phyloP scores from a whole-genome alignment of 2,113 vertebrate genomes.

The Gambusia affinis region DNA sequence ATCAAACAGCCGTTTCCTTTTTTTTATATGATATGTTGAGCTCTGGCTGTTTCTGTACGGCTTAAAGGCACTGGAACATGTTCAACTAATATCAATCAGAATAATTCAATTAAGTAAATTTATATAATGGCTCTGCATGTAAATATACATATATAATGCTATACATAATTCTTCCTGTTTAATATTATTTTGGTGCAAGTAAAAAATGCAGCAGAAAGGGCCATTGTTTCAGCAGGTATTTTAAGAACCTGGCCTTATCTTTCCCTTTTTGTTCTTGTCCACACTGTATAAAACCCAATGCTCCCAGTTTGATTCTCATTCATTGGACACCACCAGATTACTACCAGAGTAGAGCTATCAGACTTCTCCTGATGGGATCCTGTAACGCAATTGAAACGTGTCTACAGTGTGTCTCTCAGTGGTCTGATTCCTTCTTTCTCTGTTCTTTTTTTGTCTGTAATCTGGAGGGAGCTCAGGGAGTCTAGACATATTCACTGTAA shows the following conservation, averaged over 20 bases:
- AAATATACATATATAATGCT: background rate
- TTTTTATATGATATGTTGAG: background rate
- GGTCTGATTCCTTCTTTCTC: slow-evolving; percentile 12
- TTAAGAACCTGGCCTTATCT: background rate
- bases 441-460: slow-evolving; percentile 7
- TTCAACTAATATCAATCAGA: no score
- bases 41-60: background rate
- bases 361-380: slow-evolving; percentile 23
- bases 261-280: background rate
- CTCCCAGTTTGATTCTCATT: slow-evolving; percentile 10
- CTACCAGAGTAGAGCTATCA: slow-evolving; percentile 17
- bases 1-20: background rate
- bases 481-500: slow-evolving; percentile 28
- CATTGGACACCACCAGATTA: slow-evolving; percentile 11
- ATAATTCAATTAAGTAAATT: background rate
- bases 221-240: background rate
- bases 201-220: background rate
- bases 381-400: slow-evolving; percentile 25
- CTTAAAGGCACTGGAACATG: background rate
- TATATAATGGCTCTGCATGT: background rate
- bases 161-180: background rate
- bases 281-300: background rate
- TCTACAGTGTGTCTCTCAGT: slow-evolving; percentile 14
- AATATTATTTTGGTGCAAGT: background rate
- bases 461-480: slow-evolving; percentile 19